Evolutionary conservation across 1,140 invertebrate species (phyloP).

Genomic region (Globodera ellingtonae): DNA sequence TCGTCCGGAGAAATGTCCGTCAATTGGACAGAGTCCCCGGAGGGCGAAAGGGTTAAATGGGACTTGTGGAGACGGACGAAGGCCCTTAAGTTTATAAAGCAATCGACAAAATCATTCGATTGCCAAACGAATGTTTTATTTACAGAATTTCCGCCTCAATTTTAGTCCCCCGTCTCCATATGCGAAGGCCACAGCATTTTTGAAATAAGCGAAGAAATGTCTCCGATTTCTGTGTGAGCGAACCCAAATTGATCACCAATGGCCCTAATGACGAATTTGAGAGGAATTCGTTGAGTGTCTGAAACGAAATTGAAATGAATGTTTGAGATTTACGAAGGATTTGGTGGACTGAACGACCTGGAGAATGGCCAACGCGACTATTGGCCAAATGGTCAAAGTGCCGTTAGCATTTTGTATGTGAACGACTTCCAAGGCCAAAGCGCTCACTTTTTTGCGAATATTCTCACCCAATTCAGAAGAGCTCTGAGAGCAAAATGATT

Average conservation of each 20-base stretch:
- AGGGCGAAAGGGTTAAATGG: not conserved
- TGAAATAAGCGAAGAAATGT: not conserved
- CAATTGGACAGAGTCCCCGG: not conserved
- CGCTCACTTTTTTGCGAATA: constrained; percentile 38
- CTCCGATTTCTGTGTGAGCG: not conserved
- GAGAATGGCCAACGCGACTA: constrained; percentile 41
- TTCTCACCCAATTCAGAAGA: constrained; percentile 19
- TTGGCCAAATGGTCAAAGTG: constrained; percentile 57
- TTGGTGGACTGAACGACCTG: constrained; percentile 5
- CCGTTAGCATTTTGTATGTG: constrained; percentile 52
- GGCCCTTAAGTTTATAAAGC: not conserved
- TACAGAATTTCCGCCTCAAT: not conserved
- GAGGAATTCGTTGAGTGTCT: constrained; percentile 1
- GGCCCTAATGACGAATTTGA: not conserved
- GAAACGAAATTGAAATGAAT: not conserved
- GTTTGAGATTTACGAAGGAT: not conserved
- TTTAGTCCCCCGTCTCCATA: not conserved
- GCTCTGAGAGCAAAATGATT: not conserved
- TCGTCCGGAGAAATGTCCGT: not conserved
- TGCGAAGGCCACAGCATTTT: not conserved
- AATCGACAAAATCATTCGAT: not conserved
- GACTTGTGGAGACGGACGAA: not conserved
- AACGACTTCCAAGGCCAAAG: constrained; percentile 56
- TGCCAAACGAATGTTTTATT: not conserved
- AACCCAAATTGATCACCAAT: not conserved